Evolutionary conservation across 2,797 vertebrate species (phyloP).

Genomic region (Pogoniulus pusillus): DNA sequence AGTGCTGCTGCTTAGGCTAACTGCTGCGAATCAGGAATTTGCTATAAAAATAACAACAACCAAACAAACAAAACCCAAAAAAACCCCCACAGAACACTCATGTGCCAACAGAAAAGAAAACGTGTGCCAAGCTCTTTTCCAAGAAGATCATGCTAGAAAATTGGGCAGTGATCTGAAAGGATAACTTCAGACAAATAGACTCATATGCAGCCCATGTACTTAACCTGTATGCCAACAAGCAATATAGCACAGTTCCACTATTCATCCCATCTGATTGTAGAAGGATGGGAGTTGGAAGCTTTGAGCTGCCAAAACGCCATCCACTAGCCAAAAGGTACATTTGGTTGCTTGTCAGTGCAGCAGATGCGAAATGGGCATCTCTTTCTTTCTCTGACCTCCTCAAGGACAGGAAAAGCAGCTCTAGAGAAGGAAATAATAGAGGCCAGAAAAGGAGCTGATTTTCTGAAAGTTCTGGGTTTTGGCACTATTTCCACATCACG

Average conservation of each 20-base stretch:
- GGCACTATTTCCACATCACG: neutral
- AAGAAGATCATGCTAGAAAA: slow-evolving; percentile 31
- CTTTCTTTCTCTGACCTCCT: slow-evolving; percentile 56
- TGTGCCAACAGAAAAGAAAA: slow-evolving; percentile 25
- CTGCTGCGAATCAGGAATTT: slow-evolving; percentile 20
- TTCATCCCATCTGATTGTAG: slow-evolving; percentile 40
- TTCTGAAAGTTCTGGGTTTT: neutral
- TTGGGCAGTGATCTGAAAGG: slow-evolving; percentile 36
- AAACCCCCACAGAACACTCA: too few species aligned
- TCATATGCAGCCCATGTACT: slow-evolving; percentile 43
- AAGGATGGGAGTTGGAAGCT: slow-evolving; percentile 40
- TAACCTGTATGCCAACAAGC: slow-evolving; percentile 39
- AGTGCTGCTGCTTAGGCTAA: neutral
- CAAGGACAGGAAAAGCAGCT: slow-evolving; percentile 60
- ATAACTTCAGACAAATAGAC: slow-evolving; percentile 36
- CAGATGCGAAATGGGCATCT: slow-evolving; percentile 69
- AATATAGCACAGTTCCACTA: slow-evolving; percentile 25
- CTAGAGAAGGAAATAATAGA: neutral
- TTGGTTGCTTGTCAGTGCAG: slow-evolving; percentile 72
- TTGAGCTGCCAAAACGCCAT: slow-evolving; percentile 35
- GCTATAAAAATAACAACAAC: neutral
- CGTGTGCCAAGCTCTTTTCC: neutral
- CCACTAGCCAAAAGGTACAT: slow-evolving; percentile 58
- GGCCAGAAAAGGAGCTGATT: neutral
- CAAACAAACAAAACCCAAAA: neutral